Evolutionary conservation across 92 coral and sea anemone genomes (phyloP).

Genomic region (Actinernus sp.): DNA sequence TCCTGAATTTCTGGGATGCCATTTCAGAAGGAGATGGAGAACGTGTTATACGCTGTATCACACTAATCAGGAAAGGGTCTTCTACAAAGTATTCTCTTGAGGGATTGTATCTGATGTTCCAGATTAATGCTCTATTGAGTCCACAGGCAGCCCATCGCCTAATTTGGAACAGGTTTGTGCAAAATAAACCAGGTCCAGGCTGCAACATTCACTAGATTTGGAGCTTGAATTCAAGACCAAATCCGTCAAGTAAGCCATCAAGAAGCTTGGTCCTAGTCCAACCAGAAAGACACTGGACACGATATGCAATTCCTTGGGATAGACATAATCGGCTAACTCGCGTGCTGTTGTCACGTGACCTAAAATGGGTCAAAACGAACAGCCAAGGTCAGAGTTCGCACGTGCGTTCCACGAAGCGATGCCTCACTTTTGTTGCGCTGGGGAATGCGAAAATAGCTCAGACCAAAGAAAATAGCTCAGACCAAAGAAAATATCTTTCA

Average conservation of each 20-base stretch:
- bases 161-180: constrained; percentile 69
- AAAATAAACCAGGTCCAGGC: constrained; percentile 69
- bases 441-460: too few relatives aligned
- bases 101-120: constrained; percentile 77
- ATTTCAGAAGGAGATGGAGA: constrained; percentile 73
- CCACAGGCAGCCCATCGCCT: constrained; percentile 77
- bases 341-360: too few relatives aligned
- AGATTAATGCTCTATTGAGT: constrained; percentile 72
- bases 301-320: constrained; percentile 65
- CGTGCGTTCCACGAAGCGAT: too few relatives aligned
- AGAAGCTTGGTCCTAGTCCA: constrained; percentile 78
- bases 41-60: constrained; percentile 64
- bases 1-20: constrained; percentile 62
- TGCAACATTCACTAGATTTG: constrained; percentile 76
- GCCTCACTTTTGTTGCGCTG: too few relatives aligned
- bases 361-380: too few relatives aligned
- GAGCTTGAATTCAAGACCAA: constrained; percentile 65
- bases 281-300: constrained; percentile 55
- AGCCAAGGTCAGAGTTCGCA: too few relatives aligned
- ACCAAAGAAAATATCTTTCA: too few relatives aligned
- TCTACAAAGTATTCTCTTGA: constrained; percentile 70
- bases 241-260: constrained; percentile 68
- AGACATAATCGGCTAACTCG: too few relatives aligned
- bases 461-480: too few relatives aligned
- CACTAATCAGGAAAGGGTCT: too few relatives aligned